Base-by-base conservation (phyloP, 2,797 vertebrate genomes). In the Pteropus rufus region DNA sequence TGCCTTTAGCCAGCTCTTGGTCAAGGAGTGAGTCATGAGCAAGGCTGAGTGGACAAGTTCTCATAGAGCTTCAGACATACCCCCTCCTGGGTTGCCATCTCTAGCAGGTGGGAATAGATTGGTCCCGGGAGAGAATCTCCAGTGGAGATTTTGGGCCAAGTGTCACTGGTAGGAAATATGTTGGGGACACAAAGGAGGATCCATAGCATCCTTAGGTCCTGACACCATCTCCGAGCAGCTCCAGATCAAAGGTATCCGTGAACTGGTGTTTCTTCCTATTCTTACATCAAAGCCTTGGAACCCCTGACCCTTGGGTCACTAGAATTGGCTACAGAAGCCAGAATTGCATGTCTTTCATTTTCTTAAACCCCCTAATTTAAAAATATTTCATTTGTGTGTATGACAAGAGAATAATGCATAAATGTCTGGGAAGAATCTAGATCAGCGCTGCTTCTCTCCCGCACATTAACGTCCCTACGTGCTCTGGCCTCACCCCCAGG, bases 391-490 rank as follows among this genome's bases (percentile, higher is more conserved):
- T 76, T 62, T 89, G 56, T 26, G 46, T 60, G 5, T 46, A 2
- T 62, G 41, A 62, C 8, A 31, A 62, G 49, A 60, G 24, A 67
- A 41, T 15, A 41, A 54, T 36, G 10, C 7, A 3, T 58, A 12
- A 2, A 69, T 8, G 2, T 52, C 86, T 12, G 21, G 21, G 36
- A 46, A 62, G 21, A 16, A 2, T 26, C 12, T 39, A 19, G 52
- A n/a, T 73, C 8, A 7, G 12, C 7, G 31, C 11, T 3, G 16
- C 80, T 60, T 67, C 18, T 7, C n/a, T 23, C 15, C 39, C 2
- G 5, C 15, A 4, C 1, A 1, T 12, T n/a, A 26, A 16, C 10
- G 4, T 16, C 34, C 3, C 54, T 39, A 4, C 6, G 0, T 1
- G 9, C n/a, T 69, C 62, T 54, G 62, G 23, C 46, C 54, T 69